Evolutionary conservation across 1,140 invertebrate species (phyloP).

Genomic region (Yoshiicerus persimilis): DNA sequence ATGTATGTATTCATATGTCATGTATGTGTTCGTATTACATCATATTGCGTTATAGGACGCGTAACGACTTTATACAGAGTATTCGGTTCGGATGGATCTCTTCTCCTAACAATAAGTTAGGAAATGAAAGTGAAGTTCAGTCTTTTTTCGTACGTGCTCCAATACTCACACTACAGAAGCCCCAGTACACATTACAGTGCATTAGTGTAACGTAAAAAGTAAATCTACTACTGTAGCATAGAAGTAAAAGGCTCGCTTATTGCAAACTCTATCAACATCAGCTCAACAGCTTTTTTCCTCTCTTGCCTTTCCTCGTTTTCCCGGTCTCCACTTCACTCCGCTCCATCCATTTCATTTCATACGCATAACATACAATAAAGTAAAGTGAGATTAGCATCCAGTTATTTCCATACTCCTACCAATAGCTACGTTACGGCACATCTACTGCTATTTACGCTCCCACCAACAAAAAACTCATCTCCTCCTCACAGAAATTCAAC

Average conservation of each 20-base stretch:
- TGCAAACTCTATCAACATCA: not conserved
- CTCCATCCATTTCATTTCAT: not conserved
- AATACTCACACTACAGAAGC: not conserved
- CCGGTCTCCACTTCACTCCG: not conserved
- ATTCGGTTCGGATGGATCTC: not conserved
- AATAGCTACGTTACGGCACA: not conserved
- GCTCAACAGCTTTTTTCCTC: not conserved
- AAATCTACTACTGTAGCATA: not conserved
- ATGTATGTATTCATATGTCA: not conserved
- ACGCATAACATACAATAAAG: not conserved
- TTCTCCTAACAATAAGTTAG: constrained; percentile 5
- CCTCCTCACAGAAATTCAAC: not conserved
- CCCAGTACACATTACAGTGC: not conserved
- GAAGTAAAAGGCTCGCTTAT: not conserved
- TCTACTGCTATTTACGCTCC: not conserved
- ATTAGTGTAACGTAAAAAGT: not conserved
- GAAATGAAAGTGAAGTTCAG: constrained; percentile 30
- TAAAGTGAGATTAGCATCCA: constrained; percentile 22
- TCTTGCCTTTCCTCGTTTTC: not conserved
- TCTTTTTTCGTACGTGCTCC: constrained; percentile 28
- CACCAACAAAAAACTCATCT: not conserved
- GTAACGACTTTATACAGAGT: not conserved
- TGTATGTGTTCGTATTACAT: not conserved
- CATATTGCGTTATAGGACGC: not conserved
- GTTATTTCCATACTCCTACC: not conserved